phyloP scores from a whole-genome alignment of 2,888 invertebrate genomes.

The Netelia melanura region DNA sequence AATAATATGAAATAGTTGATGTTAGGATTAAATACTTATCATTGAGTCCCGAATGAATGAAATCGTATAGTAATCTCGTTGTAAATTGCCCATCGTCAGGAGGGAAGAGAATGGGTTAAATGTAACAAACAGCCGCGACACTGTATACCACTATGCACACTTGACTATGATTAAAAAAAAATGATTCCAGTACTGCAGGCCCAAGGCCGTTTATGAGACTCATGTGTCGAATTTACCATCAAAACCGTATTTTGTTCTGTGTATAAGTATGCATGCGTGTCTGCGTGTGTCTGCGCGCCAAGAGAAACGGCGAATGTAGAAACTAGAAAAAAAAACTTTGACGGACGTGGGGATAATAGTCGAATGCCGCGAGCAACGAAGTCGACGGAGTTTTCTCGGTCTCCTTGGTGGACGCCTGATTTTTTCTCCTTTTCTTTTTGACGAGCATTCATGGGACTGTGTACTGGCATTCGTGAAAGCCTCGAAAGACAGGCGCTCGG shows the following conservation, averaged over 20 bases:
- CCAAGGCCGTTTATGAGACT: slow-evolving; percentile 59
- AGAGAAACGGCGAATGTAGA: slow-evolving; percentile 35
- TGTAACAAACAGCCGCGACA: slow-evolving; percentile 21
- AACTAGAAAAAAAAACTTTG: slow-evolving; percentile 62
- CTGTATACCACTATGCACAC: slow-evolving; percentile 10
- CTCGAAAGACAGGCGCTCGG: slow-evolving; percentile 40
- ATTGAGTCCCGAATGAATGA: slow-evolving; percentile 42
- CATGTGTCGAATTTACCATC: slow-evolving; percentile 46
- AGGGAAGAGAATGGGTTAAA: background rate
- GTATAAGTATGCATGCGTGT: slow-evolving; percentile 13
- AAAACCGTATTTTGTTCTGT: slow-evolving; percentile 44
- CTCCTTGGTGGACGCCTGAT: slow-evolving; percentile 59
- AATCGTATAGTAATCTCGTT: slow-evolving; percentile 5
- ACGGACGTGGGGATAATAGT: slow-evolving; percentile 68
- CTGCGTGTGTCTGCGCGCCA: slow-evolving; percentile 33
- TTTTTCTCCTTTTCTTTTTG: slow-evolving; percentile 39
- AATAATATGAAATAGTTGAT: background rate
- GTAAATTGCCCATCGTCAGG: background rate
- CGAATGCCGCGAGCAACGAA: slow-evolving; percentile 59
- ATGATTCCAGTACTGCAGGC: slow-evolving; percentile 37
- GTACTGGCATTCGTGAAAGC: slow-evolving; percentile 27
- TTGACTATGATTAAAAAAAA: slow-evolving; percentile 23
- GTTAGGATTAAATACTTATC: slow-evolving; percentile 30
- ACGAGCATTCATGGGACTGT: slow-evolving; percentile 53
- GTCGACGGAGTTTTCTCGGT: slow-evolving; percentile 61